These are phyloP conservation scores for Drosophila grimshawi DNA, from an alignment of 1,140 invertebrate genomes.

Conservation along the genomic window DNA sequence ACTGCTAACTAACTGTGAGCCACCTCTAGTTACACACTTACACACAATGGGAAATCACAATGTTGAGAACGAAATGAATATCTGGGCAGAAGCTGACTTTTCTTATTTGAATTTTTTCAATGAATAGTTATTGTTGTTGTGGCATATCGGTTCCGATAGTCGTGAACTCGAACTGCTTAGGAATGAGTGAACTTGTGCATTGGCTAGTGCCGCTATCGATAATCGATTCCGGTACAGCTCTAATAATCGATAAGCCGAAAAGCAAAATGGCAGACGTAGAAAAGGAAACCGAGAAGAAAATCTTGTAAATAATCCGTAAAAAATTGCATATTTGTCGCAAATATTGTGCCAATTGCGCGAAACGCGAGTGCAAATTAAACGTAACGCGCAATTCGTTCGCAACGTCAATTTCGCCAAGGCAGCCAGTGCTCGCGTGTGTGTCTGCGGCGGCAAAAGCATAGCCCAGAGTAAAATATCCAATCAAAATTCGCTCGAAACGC, in stretches of 20 bases:
- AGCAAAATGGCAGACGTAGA: slow-evolving; percentile 58
- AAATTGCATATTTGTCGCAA: slow-evolving; percentile 71
- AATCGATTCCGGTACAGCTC: slow-evolving; percentile 53
- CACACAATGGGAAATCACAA: not conserved
- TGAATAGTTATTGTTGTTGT: not conserved
- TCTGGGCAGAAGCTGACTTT: not conserved
- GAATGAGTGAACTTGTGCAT: slow-evolving; percentile 10
- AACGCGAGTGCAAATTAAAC: slow-evolving; percentile 57
- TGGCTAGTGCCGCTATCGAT: slow-evolving; percentile 37
- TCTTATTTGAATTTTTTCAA: slow-evolving; percentile 7
- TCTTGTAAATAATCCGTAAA: slow-evolving; percentile 75
- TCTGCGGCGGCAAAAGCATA: slow-evolving; percentile 76
- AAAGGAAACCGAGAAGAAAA: slow-evolving; percentile 64
- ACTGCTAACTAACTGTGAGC: not conserved
- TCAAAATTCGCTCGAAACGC: slow-evolving; percentile 60
- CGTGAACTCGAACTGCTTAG: slow-evolving; percentile 2
- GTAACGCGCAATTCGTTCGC: slow-evolving; percentile 26
- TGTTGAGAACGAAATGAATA: not conserved
- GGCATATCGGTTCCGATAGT: slow-evolving; percentile 11
- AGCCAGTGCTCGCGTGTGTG: slow-evolving; percentile 66
- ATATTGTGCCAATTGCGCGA: slow-evolving; percentile 61
- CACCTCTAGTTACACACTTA: not conserved
- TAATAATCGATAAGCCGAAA: slow-evolving; percentile 56
- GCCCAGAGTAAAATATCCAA: slow-evolving; percentile 72
- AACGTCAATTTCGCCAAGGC: slow-evolving; percentile 13